Evolutionary conservation across 2,797 vertebrate species (phyloP), one percentile per base, ranked within the genome.

Genomic region (Okamejei kenojei): DNA sequence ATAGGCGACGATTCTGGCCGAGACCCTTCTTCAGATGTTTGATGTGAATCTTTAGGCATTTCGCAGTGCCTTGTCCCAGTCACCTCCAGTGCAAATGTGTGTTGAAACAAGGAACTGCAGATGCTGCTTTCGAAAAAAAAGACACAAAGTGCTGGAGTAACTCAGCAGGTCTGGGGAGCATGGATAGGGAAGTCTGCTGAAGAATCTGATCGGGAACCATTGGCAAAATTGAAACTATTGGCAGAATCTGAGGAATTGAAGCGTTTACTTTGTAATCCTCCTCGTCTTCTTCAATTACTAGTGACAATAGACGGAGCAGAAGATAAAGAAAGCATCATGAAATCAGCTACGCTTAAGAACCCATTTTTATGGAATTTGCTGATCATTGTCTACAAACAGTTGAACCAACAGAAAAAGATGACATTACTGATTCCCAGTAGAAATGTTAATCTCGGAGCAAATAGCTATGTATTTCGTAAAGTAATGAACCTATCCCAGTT

Each of bases 321-420:
- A 7, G 94, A 95, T 93, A 99, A 98, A 95, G 96, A 95, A 0
- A 94, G 95, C 0, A 96, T 96, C 0, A 95, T 99, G 96, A 97
- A 95, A 91, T 94, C 94, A 0, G 97, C 96, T 78, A 99, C 99
- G 99, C 98, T 45, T 45, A 98, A 95, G 99, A 99, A 95, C 99
- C 99, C 0, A 94, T 99, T 86, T 99, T 99, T 93, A 96, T 97
- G 5, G 99, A 99, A 95, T 98, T 99, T 93, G 97, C 98, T 0
- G 98, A 99, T 94, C 97, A 95, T 94, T 98, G 98, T 94, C 95
- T 99, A 93, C 94, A 96, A 63, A 95, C 97, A 0, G 96, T 98
- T 23, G 96, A 98, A 84, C 96, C 97, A 0, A 68, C 95, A 0
- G 94, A 94, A 93, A 95, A 95, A 19, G 94, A 95, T 0, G 0